Base-by-base conservation (phyloP, 2,113 vertebrate species). In the Scortum barcoo region DNA sequence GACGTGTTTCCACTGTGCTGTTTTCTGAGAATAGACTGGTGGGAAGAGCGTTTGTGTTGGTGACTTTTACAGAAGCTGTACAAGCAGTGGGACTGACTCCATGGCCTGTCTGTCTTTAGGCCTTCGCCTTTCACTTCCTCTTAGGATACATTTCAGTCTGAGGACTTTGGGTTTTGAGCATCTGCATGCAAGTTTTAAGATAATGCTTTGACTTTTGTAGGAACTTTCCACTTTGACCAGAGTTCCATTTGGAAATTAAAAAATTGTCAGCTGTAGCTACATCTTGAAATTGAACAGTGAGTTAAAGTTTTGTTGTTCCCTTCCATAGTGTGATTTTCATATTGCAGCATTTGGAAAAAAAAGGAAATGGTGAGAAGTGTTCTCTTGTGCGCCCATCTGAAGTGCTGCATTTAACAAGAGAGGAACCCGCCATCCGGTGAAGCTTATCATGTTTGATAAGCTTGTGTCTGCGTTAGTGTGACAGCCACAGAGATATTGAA, bases 51-150 rank as follows among this genome's bases (percentile, higher is more conserved):
- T 73, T 61, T 54, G 28, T 77, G 24, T 38, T 57, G 19, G 54
- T 54, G 68, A 70, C 26, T 54, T 54, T 33, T 72, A 40, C 53
- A 69, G 74, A 81, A 33, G 60, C 56, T 54, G 38, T 5, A 9
- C 6, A 33, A 54, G 76, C 48, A 40, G 7, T 19, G 40, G 19
- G 46, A 40, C 72, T 51, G 70, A 80, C 65, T 86, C 50, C 14
- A 20, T 28, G 46, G 16, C 22, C 44, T 1, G 13, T 54, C 20
- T 50, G 69, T 48, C 72, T 62, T 24, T 2, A 28, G 20, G 61
- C 16, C 42, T 74, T 84, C 54, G 60, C 40, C 28, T 92, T 85
- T 88, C 84, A 72, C 86, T 86, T 92, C 90, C 86, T 83, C 80
- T 73, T 58, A 4, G 5, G 33, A 12, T 11, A 19, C 24, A 38